Conservation (phyloP, 2,888 invertebrate genomes). For the Hymenopus coronatus region DNA sequence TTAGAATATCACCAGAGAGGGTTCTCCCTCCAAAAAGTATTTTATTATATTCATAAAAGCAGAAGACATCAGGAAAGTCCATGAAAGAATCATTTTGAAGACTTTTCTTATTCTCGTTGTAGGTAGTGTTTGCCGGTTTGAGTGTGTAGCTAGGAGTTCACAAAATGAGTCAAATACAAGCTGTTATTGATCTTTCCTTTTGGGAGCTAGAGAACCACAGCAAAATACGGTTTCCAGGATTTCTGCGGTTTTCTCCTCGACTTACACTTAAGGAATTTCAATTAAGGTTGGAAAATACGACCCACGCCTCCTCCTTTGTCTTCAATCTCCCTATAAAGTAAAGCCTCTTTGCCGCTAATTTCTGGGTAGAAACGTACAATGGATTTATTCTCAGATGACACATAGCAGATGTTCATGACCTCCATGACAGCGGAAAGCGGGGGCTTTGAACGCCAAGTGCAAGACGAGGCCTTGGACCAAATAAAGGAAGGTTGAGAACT, state of each 20-base stretch:
- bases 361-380: not conserved
- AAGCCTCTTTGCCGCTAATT: not conserved
- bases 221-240: not conserved
- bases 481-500: not conserved
- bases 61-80: too few species aligned
- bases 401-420: not conserved
- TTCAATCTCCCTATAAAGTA: not conserved
- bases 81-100: too few species aligned
- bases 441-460: not conserved
- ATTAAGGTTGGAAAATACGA: not conserved
- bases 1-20: too few species aligned
- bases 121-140: too few species aligned
- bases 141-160: too few species aligned
- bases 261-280: not conserved
- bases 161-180: too few species aligned
- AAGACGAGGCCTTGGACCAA: not conserved
- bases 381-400: not conserved
- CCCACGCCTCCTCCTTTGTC: not conserved
- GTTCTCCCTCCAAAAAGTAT: too few species aligned
- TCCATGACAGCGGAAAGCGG: not conserved
- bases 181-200: too few species aligned
- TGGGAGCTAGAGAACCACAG: not conserved
- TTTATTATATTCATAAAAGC: too few species aligned
- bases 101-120: too few species aligned
- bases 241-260: not conserved